Evolutionary conservation across 1,140 invertebrate genomes (phyloP), one percentile per base, ranked within the genome.

Genomic region (Drosophila hydei): DNA sequence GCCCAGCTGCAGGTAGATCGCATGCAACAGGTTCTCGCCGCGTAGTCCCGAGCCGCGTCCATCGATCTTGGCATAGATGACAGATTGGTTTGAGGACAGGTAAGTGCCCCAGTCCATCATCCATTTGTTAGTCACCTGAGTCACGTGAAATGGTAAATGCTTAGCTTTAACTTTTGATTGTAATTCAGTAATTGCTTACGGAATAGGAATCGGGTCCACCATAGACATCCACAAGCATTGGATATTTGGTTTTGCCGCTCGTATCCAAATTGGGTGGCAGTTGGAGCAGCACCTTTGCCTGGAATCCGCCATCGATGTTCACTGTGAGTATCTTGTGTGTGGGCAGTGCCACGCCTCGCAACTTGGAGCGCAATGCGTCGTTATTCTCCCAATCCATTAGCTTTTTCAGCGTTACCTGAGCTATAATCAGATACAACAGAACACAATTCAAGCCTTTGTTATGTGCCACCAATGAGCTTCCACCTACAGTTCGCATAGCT

Each of bases 41-140:
- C 96, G 95, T 18, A 96, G 93, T 6, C 96, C 96, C 0, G 97
- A 95, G 12, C 98, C 98, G 59, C 98, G 93, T 0, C 96, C 97
- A 93, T 99, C 98, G 51, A 98, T 97, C 59, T 94, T 92, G 48
- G 95, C 96, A 91, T 97, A 97, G 77, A 99, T 96, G 58, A 97
- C 95, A 77, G 95, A 96, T 74, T 95, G 95, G 72, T 96, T 96
- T 8, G 96, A 96, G 1, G 96, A 94, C 64, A 99, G 92, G 92
- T 98, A 98, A 14, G 93, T 95, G 68, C 95, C 94, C 96, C 96
- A 97, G 79, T 95, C 95, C 12, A 97, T 87, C 52, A 92, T 92
- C 92, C 95, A 98, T 84, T 94, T 94, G 63, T 96, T 94, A 25
- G 79, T 79, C 6, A 91, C 89, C 89, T 90, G 40, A n/a, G n/a